phyloP scores from a whole-genome alignment of 2,113 vertebrate species.

The Centropus bengalensis region DNA sequence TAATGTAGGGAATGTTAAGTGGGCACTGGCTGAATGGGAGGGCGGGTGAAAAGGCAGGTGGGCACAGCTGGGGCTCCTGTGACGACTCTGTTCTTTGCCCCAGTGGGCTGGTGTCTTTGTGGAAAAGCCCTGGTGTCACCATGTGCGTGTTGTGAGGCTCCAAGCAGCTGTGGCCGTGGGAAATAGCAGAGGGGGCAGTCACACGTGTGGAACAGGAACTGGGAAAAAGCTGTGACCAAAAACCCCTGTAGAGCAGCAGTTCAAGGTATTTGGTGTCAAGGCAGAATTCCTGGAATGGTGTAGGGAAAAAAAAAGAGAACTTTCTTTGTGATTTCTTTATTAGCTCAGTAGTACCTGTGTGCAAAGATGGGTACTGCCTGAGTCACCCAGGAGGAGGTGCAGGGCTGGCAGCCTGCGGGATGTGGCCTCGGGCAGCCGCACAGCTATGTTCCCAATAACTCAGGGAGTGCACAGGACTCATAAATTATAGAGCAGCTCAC shows the following conservation, averaged over 20 bases:
- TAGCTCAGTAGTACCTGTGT: not conserved
- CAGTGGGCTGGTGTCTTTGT: not conserved
- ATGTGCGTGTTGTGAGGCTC: fast-evolving
- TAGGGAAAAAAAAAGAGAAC: not conserved
- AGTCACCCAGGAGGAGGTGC: not conserved
- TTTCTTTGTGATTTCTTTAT: not conserved
- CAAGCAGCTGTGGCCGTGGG: not conserved
- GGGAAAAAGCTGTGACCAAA: not conserved
- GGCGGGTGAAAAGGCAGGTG: not conserved
- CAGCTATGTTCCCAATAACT: not conserved
- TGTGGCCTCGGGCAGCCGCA: fast-evolving
- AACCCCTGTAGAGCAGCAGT: fast-evolving
- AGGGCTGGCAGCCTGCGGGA: not conserved
- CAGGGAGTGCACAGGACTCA: not conserved
- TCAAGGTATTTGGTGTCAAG: not conserved
- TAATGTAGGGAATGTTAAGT: not conserved
- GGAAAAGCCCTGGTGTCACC: fast-evolving
- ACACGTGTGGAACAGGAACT: fast-evolving
- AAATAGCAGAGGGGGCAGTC: fast-evolving
- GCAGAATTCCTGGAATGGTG: not conserved
- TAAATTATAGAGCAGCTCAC: conserved; percentile 59
- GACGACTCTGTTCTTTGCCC: fast-evolving
- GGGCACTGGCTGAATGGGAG: not conserved
- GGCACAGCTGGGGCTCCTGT: not conserved
- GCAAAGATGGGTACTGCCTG: not conserved